A percentile compares a stretch with the other conserved stretches of the same genome.
These are phyloP conservation scores for Pteronotus mesoamericanus DNA, from an alignment of 2,797 vertebrate genomes.

Conservation along the genomic window DNA sequence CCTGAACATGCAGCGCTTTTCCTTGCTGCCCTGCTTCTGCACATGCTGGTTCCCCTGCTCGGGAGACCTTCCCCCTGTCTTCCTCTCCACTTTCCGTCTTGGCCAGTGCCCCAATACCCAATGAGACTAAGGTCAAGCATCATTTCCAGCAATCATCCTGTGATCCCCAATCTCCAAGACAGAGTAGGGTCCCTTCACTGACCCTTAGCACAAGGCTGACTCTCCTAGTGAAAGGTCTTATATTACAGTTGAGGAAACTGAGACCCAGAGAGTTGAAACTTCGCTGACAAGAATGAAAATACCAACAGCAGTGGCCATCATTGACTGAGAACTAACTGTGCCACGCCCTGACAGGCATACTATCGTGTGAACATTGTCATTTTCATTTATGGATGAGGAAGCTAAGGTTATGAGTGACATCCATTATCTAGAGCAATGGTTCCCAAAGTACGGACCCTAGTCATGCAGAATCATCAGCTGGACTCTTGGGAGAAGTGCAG, in stretches of 20 bases:
- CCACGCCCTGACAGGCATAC: rapidly evolving
- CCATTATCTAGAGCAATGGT: no score
- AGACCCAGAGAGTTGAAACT: not conserved
- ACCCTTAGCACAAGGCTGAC: not conserved
- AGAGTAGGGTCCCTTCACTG: not conserved
- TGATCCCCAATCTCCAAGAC: not conserved
- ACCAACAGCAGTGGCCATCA: no score
- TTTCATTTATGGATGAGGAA: not conserved
- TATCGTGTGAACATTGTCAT: not conserved
- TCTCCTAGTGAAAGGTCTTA: not conserved
- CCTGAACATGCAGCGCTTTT: rapidly evolving
- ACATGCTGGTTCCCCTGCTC: rapidly evolving
- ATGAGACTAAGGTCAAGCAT: not conserved
- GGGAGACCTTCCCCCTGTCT: not conserved
- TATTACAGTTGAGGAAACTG: not conserved
- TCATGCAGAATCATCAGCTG: not conserved
- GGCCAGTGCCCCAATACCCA: not conserved
- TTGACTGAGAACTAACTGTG: not conserved
- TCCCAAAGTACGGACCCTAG: not conserved
- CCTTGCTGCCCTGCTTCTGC: not conserved
- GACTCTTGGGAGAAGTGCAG: not conserved
- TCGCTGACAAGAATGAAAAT: not conserved
- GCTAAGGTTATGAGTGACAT: no score
- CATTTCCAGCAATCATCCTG: not conserved
- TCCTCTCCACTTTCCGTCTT: not conserved